A percentile compares a stretch with the other conserved stretches of the same genome.
phyloP scores from a whole-genome alignment of 1,140 invertebrate species.

The Zelostemma sp. region DNA sequence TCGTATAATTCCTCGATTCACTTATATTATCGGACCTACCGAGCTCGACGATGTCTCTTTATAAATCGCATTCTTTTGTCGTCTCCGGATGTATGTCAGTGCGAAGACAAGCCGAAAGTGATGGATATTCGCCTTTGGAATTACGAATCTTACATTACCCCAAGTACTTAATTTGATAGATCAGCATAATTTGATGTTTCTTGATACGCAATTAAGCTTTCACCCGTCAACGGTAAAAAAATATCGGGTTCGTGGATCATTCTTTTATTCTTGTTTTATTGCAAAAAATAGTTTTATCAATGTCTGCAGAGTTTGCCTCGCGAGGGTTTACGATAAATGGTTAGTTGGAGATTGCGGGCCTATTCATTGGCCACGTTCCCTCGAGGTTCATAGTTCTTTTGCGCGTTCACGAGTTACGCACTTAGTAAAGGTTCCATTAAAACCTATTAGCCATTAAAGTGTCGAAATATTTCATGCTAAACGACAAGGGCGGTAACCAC shows the following conservation, averaged over 20 bases:
- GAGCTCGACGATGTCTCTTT: background rate
- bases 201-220: too few relatives aligned
- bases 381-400: conserved; percentile 15
- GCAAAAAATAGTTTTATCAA: background rate
- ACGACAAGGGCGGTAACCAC: conserved; percentile 48
- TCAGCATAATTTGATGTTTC: too few relatives aligned
- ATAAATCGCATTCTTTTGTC: background rate
- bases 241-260: background rate
- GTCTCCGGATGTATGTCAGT: background rate
- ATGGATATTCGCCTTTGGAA: conserved; percentile 36
- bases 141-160: too few relatives aligned
- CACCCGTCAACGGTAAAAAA: too few relatives aligned
- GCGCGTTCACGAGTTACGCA: conserved; percentile 32
- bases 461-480: conserved; percentile 60
- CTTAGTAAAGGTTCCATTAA: conserved; percentile 52
- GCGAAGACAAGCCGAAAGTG: conserved; percentile 23
- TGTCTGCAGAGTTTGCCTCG: background rate
- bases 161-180: too few relatives aligned
- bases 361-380: conserved; percentile 10
- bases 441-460: conserved; percentile 61
- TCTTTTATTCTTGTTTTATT: background rate
- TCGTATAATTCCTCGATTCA: background rate
- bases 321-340: background rate
- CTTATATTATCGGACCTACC: background rate
- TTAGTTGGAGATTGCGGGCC: conserved; percentile 13